Evolutionary conservation across 1,140 invertebrate genomes (phyloP), one percentile per base, ranked within the genome.

Genomic region (Pogonus chalceus): DNA sequence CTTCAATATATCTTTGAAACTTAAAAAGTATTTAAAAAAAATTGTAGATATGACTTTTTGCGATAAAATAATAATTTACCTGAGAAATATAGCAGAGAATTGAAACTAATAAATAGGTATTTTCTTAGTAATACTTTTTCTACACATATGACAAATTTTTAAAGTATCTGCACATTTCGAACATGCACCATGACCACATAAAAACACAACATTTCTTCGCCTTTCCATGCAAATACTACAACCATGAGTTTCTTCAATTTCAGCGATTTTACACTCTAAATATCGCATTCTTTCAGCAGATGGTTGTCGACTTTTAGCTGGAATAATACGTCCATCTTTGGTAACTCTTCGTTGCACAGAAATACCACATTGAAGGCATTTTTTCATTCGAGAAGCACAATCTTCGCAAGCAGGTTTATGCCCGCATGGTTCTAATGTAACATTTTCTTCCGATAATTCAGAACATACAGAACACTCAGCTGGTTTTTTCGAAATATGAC

Each of bases 81-180:
- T 7, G 4, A 7, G 4, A 31, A 4, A 7, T 31, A 14, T 31
- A 31, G 4, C 26, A 4, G 4, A 7, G 26, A 7, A 31, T 14
- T 31, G 4, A 31, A 53, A 20, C 63, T 74, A 85, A 67, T 85
- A 87, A 23, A 93, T 76, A 71, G 88, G 90, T 59, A 94, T 94
- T 68, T 90, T 92, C 67, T 88, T 88, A 14, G 83, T 82, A 64
- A 95, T 93, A 4, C 84, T 82, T 71, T 90, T 87, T 26, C 92
- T 79, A 73, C 91, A 95, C 88, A 95, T 94, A 72, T 94, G 92
- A 75, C 92, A 95, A 4, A 80, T 87, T 64, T 81, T 82, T 1
- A 95, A 71, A 1, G 89, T 86, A 52, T 86, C 80, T 0, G 89
- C 83, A 65, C 92, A 95, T 49, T 82, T 79, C 23, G 83, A 81